These are phyloP conservation scores for Diachasma alloeum DNA, from an alignment of 1,140 invertebrate genomes.

Conservation along the genomic window DNA sequence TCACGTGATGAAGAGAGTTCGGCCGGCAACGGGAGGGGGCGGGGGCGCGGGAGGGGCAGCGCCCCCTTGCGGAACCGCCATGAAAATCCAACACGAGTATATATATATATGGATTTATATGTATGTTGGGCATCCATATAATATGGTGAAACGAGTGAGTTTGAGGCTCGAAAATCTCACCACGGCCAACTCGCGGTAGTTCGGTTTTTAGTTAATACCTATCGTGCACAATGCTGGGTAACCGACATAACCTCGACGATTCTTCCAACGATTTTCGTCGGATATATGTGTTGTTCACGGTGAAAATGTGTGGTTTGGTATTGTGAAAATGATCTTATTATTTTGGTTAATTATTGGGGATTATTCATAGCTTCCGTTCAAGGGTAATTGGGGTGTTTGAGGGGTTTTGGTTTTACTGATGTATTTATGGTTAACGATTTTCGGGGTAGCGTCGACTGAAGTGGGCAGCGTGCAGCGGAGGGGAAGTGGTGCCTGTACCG, in stretches of 20 bases:
- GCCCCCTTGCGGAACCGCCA: not conserved
- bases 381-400: too few relatives aligned
- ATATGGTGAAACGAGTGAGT: not conserved
- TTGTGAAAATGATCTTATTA: not conserved
- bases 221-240: not conserved
- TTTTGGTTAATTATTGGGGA: not conserved
- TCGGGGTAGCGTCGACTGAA: too few relatives aligned
- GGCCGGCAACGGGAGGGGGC: not conserved
- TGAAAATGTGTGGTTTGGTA: not conserved
- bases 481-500: too few relatives aligned
- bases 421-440: not conserved
- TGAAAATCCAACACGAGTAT: not conserved
- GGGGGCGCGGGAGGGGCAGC: not conserved
- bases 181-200: slow-evolving; percentile 17
- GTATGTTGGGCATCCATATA: not conserved
- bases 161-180: slow-evolving; percentile 1
- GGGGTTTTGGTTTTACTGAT: too few relatives aligned
- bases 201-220: slow-evolving; percentile 41
- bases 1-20: not conserved
- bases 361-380: not conserved
- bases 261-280: slow-evolving; percentile 1
- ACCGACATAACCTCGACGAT: not conserved
- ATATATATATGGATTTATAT: not conserved
- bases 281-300: not conserved
- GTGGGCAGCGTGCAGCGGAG: too few relatives aligned